phyloP scores from a whole-genome alignment of 2,113 vertebrate species.

The Eulemur rufifrons region DNA sequence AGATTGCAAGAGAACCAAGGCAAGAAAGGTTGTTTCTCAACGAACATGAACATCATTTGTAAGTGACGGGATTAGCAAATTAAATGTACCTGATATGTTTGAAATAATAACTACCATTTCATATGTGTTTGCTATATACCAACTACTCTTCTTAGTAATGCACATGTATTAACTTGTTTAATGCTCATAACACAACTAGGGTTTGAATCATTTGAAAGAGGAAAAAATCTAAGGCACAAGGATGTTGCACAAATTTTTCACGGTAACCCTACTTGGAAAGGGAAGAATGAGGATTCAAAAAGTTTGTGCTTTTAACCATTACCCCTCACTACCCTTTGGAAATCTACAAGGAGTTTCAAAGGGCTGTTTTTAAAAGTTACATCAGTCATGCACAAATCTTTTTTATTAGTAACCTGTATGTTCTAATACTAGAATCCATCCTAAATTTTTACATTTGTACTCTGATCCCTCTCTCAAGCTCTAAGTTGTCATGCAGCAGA shows the following conservation, averaged over 20 bases:
- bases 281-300: neutral
- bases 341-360: neutral
- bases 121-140: neutral
- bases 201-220: constrained; percentile 14
- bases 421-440: neutral
- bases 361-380: neutral
- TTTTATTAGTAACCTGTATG: neutral
- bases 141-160: neutral
- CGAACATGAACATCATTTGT: neutral
- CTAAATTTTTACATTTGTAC: neutral
- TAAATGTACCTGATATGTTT: neutral
- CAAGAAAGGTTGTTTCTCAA: neutral
- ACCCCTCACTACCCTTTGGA: neutral
- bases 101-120: neutral
- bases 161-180: neutral
- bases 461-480: neutral
- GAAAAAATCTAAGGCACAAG: neutral
- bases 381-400: accelerated
- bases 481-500: neutral
- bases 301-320: neutral
- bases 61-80: neutral
- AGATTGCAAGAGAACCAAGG: neutral
- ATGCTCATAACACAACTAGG: neutral
- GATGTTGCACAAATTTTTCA: neutral
- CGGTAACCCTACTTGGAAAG: neutral